Evolutionary conservation across 23 tunicate species (phyloP).

Genomic region (Phallusia fumigata): DNA sequence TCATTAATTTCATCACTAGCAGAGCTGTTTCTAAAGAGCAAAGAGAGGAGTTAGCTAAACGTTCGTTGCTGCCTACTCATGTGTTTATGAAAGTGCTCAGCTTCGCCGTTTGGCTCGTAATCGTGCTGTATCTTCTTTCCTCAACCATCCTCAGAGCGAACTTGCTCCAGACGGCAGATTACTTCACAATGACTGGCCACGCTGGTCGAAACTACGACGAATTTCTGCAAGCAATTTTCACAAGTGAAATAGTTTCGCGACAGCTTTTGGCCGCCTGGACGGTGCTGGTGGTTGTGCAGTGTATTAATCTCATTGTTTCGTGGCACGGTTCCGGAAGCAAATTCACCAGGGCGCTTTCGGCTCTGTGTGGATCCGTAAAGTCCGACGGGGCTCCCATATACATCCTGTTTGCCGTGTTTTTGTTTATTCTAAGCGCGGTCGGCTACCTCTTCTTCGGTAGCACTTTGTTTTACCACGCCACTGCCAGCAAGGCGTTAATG

Average conservation of each 20-base stretch:
- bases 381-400: background rate
- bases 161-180: conserved; percentile 2
- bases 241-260: conserved; percentile 7
- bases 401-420: conserved; percentile 3
- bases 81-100: conserved; percentile 4
- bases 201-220: conserved; percentile 10
- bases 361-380: conserved; percentile 4
- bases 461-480: background rate
- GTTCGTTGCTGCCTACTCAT: background rate
- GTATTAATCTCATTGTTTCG: conserved; percentile 16
- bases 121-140: conserved; percentile 26
- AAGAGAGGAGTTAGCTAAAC: conserved; percentile 6
- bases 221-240: conserved; percentile 5
- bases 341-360: conserved; percentile 9
- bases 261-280: conserved; percentile 30
- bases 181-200: conserved; percentile 29
- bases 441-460: conserved; percentile 18
- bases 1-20: background rate
- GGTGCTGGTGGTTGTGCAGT: conserved; percentile 22
- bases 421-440: background rate
- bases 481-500: background rate
- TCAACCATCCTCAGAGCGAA: conserved; percentile 13
- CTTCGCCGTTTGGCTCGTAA: conserved; percentile 18
- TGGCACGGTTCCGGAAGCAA: conserved; percentile 38
- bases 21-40: background rate